Evolutionary conservation across 2,797 vertebrate species (phyloP).

Genomic region (Darevskia mixta): DNA sequence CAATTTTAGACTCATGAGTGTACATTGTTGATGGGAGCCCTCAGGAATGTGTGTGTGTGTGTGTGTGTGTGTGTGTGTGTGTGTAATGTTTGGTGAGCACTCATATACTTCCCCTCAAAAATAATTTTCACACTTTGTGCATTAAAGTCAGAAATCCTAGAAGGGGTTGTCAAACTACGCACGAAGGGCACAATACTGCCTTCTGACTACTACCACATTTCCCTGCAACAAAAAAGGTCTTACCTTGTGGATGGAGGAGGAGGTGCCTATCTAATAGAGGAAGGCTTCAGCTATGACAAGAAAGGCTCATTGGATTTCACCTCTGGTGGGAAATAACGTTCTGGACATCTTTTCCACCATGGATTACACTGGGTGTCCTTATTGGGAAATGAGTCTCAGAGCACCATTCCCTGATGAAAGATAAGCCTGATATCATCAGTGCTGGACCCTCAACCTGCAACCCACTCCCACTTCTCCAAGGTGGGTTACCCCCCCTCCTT

Average conservation of each 20-base stretch:
- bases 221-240: too few relatives aligned
- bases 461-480: neutral
- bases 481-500: neutral
- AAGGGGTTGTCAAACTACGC: neutral
- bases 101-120: neutral
- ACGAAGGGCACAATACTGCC: neutral
- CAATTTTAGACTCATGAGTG: neutral
- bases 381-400: neutral
- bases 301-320: neutral
- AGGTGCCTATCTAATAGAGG: neutral
- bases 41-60: neutral
- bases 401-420: neutral
- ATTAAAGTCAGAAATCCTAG: neutral
- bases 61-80: too few relatives aligned
- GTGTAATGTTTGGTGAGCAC: too few relatives aligned
- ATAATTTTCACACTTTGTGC: neutral
- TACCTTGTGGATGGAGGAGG: neutral
- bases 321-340: neutral
- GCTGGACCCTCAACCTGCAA: too few relatives aligned
- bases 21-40: neutral
- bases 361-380: neutral
- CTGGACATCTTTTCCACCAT: neutral
- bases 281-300: neutral
- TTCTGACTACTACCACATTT: neutral
- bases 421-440: neutral